A percentile compares a stretch with the other conserved stretches of the same genome.
These are phyloP conservation scores for rabbit (Oryctolagus cuniculus) DNA, from an alignment of 2,113 vertebrate genomes.

Conservation along the genomic window mOryCun1.1 NC_091435.1:77146001-77146500, in stretches of 20 bases:
- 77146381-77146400: background rate
- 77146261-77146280: conserved; percentile 36
- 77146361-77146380: background rate
- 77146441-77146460: background rate
- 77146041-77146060: background rate
- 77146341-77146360: conserved; percentile 3
- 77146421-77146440: background rate
- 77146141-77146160: conserved; percentile 28
- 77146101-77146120: conserved; percentile 25
- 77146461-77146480: background rate
- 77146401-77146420: background rate
- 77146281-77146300: conserved; percentile 40
- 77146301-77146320: background rate
- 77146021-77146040: background rate
- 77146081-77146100: conserved; percentile 24
- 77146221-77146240: conserved; percentile 15
- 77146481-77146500: background rate
- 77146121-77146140: conserved; percentile 52
- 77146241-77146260: background rate
- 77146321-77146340: background rate
- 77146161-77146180: conserved; percentile 51
- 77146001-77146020: background rate
- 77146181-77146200: conserved; percentile 26
- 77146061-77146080: background rate
- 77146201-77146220: conserved; percentile 28